Evolutionary conservation across 2,113 vertebrate genomes (phyloP).

Genomic region (Larimichthys polyactis): DNA sequence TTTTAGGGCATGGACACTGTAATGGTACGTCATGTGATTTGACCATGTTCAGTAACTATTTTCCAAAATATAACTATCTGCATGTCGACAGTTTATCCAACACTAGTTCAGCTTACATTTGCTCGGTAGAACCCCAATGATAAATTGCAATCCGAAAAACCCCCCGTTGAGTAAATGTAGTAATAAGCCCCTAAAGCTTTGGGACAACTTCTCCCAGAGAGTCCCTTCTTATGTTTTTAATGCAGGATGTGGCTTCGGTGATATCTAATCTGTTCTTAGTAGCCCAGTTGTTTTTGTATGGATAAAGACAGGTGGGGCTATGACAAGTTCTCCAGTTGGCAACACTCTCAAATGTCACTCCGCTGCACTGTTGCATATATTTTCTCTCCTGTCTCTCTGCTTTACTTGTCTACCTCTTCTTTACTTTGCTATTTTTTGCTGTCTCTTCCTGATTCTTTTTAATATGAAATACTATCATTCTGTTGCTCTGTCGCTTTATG

Average conservation of each 20-base stretch:
- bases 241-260: constrained; percentile 46
- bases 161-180: constrained; percentile 7
- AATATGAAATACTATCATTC: not conserved
- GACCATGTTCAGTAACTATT: not conserved
- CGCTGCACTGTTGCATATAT: constrained; percentile 37
- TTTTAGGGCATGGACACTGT: not conserved
- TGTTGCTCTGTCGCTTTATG: not conserved
- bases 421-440: not conserved
- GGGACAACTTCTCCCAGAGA: not conserved
- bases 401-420: constrained; percentile 13
- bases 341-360: constrained; percentile 73
- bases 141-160: not conserved
- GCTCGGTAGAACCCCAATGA: not conserved
- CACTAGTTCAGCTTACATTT: not conserved
- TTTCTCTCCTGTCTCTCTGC: constrained; percentile 27
- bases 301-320: constrained; percentile 77
- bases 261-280: constrained; percentile 60
- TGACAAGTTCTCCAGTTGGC: constrained; percentile 70
- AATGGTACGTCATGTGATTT: not conserved
- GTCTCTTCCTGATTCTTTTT: not conserved
- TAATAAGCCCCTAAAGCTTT: constrained; percentile 3
- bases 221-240: constrained; percentile 3
- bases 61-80: not conserved
- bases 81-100: not conserved
- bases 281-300: constrained; percentile 68